phyloP scores from a whole-genome alignment of 2,888 invertebrate species.

The Allygus modestus region DNA sequence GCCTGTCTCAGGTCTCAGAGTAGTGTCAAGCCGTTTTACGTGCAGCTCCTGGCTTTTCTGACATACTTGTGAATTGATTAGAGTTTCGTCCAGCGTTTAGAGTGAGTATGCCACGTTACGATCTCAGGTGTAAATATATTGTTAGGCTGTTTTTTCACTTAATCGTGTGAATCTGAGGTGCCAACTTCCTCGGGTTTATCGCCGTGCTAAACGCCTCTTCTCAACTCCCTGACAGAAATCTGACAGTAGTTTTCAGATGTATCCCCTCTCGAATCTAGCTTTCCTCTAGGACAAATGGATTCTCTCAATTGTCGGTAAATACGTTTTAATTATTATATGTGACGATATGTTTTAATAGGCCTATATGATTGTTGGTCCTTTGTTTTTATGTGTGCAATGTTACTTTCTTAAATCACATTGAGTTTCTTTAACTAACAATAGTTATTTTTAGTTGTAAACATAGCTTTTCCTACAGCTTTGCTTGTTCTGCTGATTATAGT shows the following conservation, averaged over 20 bases:
- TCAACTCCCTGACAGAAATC: neutral
- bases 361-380: too few relatives aligned
- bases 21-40: constrained; percentile 1
- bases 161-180: constrained; percentile 39
- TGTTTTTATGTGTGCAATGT: too few relatives aligned
- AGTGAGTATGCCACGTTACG: constrained; percentile 53
- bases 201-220: neutral
- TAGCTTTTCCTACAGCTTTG: too few relatives aligned
- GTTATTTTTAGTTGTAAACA: too few relatives aligned
- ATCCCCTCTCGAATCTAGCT: too few relatives aligned
- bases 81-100: constrained; percentile 52
- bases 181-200: constrained; percentile 18
- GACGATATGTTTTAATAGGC: too few relatives aligned
- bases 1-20: constrained; percentile 6
- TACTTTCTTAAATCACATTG: too few relatives aligned
- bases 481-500: too few relatives aligned
- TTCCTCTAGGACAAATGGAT: neutral
- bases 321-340: too few relatives aligned
- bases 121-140: constrained; percentile 53
- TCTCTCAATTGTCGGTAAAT: neutral
- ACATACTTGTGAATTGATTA: constrained; percentile 62
- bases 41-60: constrained; percentile 56
- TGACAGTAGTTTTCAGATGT: too few relatives aligned
- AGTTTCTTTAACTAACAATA: too few relatives aligned
- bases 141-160: constrained; percentile 49